A percentile compares a stretch with the other conserved stretches of the same genome.
These are phyloP conservation scores for Cynodonichthys magdalenae DNA, from an alignment of 2,797 vertebrate species.

Conservation along the genomic window DNA sequence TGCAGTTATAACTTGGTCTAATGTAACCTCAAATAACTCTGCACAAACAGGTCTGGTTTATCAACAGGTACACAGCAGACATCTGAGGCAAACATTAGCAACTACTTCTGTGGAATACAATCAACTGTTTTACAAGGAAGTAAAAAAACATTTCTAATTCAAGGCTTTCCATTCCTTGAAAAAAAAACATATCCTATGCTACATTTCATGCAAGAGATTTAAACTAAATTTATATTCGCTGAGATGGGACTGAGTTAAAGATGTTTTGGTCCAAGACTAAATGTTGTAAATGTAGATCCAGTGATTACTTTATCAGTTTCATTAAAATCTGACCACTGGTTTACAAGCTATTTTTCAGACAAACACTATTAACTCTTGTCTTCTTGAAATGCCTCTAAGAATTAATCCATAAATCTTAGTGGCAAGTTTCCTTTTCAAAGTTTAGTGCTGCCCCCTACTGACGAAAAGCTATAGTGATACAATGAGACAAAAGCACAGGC, in stretches of 20 bases:
- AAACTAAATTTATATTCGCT: too few species aligned
- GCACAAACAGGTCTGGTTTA: constrained; percentile 22
- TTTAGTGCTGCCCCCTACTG: constrained; percentile 57
- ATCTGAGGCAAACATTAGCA: constrained; percentile 20
- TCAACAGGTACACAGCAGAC: constrained; percentile 5
- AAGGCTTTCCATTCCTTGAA: too few species aligned
- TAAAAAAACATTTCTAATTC: too few species aligned
- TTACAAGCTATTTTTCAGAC: too few species aligned
- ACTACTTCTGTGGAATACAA: constrained; percentile 3
- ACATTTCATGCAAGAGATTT: too few species aligned
- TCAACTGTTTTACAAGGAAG: not conserved
- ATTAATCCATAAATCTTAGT: not conserved
- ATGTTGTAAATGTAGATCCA: too few species aligned
- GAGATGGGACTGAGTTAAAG: too few species aligned
- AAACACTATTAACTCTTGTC: too few species aligned
- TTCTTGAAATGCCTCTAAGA: not conserved
- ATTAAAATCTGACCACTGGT: too few species aligned
- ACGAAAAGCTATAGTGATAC: not conserved
- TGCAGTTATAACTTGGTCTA: not conserved
- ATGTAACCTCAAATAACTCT: constrained; percentile 5
- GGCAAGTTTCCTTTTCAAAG: not conserved
- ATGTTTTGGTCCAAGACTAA: too few species aligned
- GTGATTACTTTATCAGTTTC: too few species aligned
- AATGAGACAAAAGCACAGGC: not conserved
- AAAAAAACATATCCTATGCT: too few species aligned